Conservation (phyloP, 2,888 invertebrate species). For the Tenthredo livida region DNA sequence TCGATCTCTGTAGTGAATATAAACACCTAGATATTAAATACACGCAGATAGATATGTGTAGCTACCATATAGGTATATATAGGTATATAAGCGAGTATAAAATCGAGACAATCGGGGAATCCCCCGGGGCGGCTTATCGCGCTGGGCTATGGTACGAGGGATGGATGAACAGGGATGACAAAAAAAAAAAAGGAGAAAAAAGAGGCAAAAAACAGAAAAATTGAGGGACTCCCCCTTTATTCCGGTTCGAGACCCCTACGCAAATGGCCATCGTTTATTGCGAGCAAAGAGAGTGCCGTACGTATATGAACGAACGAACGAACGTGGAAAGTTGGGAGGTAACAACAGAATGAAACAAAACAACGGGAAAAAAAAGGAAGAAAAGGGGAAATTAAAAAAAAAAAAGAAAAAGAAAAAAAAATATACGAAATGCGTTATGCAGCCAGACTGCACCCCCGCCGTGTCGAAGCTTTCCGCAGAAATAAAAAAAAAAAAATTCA, state of each 20-base stretch:
- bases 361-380: background rate
- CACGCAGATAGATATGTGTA: constrained; percentile 65
- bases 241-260: constrained; percentile 69
- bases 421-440: background rate
- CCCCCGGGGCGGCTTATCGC: constrained; percentile 74
- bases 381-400: constrained; percentile 18
- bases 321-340: constrained; percentile 50
- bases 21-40: constrained; percentile 54
- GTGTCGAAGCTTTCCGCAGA: background rate
- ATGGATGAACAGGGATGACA: constrained; percentile 45
- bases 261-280: constrained; percentile 75
- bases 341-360: constrained; percentile 53
- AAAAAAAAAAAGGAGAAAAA: constrained; percentile 57
- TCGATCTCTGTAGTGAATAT: background rate
- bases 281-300: constrained; percentile 69
- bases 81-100: constrained; percentile 63
- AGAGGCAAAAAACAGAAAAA: constrained; percentile 59
- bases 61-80: background rate
- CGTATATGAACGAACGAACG: constrained; percentile 66
- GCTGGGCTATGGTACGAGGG: background rate
- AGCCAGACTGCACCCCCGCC: background rate
- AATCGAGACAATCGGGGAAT: constrained; percentile 74
- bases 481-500: too few species aligned
- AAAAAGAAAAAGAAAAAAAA: constrained; percentile 9
- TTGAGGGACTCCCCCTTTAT: constrained; percentile 61